These are phyloP conservation scores for Tragulus kanchil DNA, from an alignment of 2,113 vertebrate genomes.

Conservation along the genomic window DNA sequence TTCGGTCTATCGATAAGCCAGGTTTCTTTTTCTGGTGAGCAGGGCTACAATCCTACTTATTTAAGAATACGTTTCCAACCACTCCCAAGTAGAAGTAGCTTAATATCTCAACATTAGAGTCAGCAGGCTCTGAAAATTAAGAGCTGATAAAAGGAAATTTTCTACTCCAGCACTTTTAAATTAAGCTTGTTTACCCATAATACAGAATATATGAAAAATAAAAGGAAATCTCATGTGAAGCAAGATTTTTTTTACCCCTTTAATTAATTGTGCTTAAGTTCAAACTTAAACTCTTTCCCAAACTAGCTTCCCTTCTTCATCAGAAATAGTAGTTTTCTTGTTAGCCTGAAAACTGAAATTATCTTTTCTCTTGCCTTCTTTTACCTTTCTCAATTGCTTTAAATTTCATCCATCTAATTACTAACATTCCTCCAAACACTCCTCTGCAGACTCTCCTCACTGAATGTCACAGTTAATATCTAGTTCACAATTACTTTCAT, in stretches of 20 bases:
- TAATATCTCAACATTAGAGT: background rate
- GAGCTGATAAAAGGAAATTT: slow-evolving; percentile 47
- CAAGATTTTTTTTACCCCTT: background rate
- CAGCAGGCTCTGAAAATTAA: slow-evolving; percentile 23
- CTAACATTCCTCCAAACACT: slow-evolving; percentile 6
- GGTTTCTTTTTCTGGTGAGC: background rate
- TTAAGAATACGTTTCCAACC: background rate
- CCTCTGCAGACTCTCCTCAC: background rate
- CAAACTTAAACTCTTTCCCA: slow-evolving; percentile 40
- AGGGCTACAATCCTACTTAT: background rate
- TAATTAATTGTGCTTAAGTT: background rate
- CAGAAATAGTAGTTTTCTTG: slow-evolving; percentile 25
- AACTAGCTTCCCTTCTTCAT: background rate
- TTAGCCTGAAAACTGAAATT: background rate
- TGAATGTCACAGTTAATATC: background rate
- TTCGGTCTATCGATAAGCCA: background rate
- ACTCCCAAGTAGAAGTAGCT: background rate
- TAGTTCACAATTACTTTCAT: background rate
- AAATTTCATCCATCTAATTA: slow-evolving; percentile 3
- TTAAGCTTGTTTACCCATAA: background rate
- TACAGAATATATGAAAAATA: slow-evolving; percentile 11
- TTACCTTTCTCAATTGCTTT: background rate
- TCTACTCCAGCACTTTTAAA: background rate
- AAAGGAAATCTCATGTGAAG: background rate
- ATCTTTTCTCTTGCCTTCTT: background rate